Percentiles rank a stretch among this genome's conserved stretches.
These are phyloP conservation scores for Drosophila putrida DNA, from an alignment of 2,888 invertebrate genomes.

Conservation along the genomic window DNA sequence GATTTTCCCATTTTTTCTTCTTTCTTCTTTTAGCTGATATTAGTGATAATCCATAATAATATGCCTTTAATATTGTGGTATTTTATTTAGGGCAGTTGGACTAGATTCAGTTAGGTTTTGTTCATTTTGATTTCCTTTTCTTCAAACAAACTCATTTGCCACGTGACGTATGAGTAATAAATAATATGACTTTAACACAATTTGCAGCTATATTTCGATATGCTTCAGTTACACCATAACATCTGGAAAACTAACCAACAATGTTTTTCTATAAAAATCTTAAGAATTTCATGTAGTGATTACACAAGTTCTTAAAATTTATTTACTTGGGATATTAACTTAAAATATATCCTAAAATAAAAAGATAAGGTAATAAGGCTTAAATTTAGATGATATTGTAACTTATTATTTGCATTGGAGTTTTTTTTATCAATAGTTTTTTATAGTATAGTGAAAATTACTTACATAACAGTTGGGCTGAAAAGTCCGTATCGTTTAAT, in stretches of 20 bases:
- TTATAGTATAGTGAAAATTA: too few species aligned
- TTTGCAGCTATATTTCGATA: conserved; percentile 13
- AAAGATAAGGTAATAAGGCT: too few species aligned
- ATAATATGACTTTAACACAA: conserved; percentile 3
- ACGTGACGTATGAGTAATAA: conserved; percentile 19
- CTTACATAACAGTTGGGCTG: too few species aligned
- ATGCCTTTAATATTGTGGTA: not conserved
- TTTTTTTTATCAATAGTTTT: too few species aligned
- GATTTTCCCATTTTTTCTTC: conserved; percentile 1
- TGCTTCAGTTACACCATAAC: conserved; percentile 2
- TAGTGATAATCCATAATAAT: conserved; percentile 38
- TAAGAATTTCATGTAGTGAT: not conserved
- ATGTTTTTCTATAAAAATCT: not conserved
- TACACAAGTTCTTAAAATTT: conserved; percentile 2
- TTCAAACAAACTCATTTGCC: not conserved
- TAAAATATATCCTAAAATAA: too few species aligned
- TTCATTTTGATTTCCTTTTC: not conserved
- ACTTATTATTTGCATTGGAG: too few species aligned
- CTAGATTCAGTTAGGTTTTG: not conserved
- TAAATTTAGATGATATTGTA: too few species aligned
- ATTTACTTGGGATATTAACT: too few species aligned
- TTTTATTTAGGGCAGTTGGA: conserved; percentile 4
- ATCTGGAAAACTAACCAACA: conserved; percentile 3
- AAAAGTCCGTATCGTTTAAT: too few species aligned
- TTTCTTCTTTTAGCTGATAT: conserved; percentile 43